Evolutionary conservation across 2,888 invertebrate genomes (phyloP), one percentile per base, ranked within the genome.

Genomic region (Hypomecis punctinalis): DNA sequence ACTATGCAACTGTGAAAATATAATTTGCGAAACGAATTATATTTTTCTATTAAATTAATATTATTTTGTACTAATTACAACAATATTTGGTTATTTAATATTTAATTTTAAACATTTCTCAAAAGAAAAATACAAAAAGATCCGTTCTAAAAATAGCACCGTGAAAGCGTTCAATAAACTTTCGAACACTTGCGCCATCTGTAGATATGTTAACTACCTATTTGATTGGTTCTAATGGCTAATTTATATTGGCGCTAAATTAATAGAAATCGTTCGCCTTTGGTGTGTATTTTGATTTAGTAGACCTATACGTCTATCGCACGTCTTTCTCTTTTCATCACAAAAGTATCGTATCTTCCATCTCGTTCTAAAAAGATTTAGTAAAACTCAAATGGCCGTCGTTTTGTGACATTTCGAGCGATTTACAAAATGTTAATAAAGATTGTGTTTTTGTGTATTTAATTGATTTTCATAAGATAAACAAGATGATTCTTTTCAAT

Each of bases 101-200:
- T 13, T 49, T 49, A 48, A 40, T 37, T n/a, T 23, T 10, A 43
- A 43, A 51, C 8, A 10, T 55, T 33, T 8, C 0, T 48, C 23
- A 11, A 37, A 23, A 51, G 0, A 6, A 36, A 43, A 36, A 6
- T 40, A 3, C 13, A 46, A 11, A 35, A 40, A 39, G 8, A 7
- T 36, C 6, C 33, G 42, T 43, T 67, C 88, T 88, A 91, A 86
- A 90, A 88, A 90, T 89, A 91, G 86, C 78, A 73, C 77, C 70
- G 80, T 80, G 79, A 76, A 82, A 82, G 84, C 90, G 91, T 86
- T 91, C 90, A 89, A 90, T 90, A 91, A 86, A 88, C 79, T 85
- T 81, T 78, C 75, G 81, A 84, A 89, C 88, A 87, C 89, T 89
- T 89, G 91, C 91, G 91, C 91, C 84, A 84, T 83, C 84, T 83